Percentiles rank a stretch among this genome's conserved stretches.
Evolutionary conservation across 2,797 vertebrate species (phyloP).

Genomic region (Xiphophorus birchmanni): DNA sequence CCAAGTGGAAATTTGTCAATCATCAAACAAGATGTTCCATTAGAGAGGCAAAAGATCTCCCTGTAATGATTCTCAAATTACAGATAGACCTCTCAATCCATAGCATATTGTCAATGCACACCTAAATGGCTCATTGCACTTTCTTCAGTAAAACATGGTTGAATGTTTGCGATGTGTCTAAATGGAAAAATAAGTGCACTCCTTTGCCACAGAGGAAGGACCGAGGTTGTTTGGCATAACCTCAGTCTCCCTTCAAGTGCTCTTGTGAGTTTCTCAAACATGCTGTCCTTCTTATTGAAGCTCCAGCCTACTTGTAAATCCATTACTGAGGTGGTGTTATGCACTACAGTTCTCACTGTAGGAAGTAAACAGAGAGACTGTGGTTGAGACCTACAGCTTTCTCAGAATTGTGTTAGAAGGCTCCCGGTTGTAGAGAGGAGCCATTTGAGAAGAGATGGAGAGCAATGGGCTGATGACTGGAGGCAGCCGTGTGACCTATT

Average conservation of each 20-base stretch:
- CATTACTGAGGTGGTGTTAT: slow-evolving; percentile 69
- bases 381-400: slow-evolving; percentile 44
- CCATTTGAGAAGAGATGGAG: slow-evolving; percentile 65
- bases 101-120: slow-evolving; percentile 43
- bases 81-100: slow-evolving; percentile 16
- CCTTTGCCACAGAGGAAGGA: slow-evolving; percentile 18
- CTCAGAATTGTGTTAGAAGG: slow-evolving; percentile 56
- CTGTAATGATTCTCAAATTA: slow-evolving; percentile 33
- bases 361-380: slow-evolving; percentile 60
- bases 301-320: slow-evolving; percentile 65
- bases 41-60: slow-evolving; percentile 11
- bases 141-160: slow-evolving; percentile 13
- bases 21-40: slow-evolving; percentile 14
- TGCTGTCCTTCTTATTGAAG: slow-evolving; percentile 60
- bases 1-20: slow-evolving; percentile 26
- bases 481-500: slow-evolving; percentile 75
- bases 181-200: slow-evolving; percentile 42
- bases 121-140: slow-evolving; percentile 33
- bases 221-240: slow-evolving; percentile 43
- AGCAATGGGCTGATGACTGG: slow-evolving; percentile 61
- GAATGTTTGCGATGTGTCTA: slow-evolving; percentile 30
- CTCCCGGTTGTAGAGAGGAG: slow-evolving; percentile 46
- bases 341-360: slow-evolving; percentile 48
- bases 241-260: slow-evolving; percentile 35
- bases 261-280: slow-evolving; percentile 56